These are phyloP conservation scores for Pristionchus japonicus DNA, from an alignment of 2,888 invertebrate genomes.

Conservation along the genomic window DNA sequence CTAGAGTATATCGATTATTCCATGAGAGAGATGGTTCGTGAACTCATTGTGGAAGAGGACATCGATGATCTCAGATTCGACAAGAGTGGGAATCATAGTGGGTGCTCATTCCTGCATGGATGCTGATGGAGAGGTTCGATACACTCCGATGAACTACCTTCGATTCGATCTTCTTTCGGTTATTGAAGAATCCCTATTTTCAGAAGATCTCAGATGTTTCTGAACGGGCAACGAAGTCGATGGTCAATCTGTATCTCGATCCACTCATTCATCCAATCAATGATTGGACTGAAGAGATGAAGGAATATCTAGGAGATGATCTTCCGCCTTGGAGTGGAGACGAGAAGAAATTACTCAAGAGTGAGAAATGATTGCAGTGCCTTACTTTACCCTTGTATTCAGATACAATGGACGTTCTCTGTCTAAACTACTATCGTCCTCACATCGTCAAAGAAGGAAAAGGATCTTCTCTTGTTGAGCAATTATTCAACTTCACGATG, in stretches of 20 bases:
- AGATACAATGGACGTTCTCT: constrained; percentile 84
- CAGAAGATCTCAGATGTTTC: background rate
- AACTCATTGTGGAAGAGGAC: background rate
- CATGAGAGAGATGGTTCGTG: constrained; percentile 74
- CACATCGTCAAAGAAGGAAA: constrained; percentile 47
- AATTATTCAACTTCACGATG: constrained; percentile 26
- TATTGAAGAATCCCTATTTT: background rate
- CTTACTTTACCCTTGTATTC: background rate
- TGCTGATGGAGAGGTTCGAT: background rate
- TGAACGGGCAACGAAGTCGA: background rate
- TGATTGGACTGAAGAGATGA: constrained; percentile 17
- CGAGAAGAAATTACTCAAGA: constrained; percentile 51
- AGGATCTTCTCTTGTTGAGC: background rate
- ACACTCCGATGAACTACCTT: too few species aligned
- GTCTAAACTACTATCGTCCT: constrained; percentile 84
- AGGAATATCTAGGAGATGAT: background rate
- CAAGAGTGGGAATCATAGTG: background rate
- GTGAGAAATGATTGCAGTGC: background rate
- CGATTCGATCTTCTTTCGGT: background rate
- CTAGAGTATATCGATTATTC: constrained; percentile 81
- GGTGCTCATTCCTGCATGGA: constrained; percentile 27
- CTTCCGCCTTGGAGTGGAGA: constrained; percentile 57
- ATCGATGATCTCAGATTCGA: background rate
- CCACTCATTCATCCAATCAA: background rate
- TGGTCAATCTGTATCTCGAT: constrained; percentile 12